phyloP scores from a whole-genome alignment of 2,797 vertebrate genomes.

The Acanthurus tractus region DNA sequence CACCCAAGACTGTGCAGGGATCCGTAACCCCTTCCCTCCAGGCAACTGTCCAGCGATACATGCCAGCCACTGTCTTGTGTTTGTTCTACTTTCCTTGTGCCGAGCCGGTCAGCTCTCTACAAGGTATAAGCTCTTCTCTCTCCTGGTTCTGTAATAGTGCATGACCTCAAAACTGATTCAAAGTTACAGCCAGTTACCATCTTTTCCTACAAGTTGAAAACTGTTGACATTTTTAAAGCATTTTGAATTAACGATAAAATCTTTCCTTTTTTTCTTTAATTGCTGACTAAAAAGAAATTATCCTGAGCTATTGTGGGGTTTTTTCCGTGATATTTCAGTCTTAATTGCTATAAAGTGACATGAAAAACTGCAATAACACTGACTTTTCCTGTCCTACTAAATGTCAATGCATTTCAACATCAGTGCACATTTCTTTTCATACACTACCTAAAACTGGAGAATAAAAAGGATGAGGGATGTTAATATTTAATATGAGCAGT shows the following conservation, averaged over 20 bases:
- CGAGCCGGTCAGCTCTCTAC: conserved; percentile 18
- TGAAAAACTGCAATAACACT: neutral
- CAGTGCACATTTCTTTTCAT: conserved; percentile 3
- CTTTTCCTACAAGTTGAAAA: conserved; percentile 34
- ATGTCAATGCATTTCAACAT: neutral
- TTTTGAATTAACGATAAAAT: too few relatives aligned
- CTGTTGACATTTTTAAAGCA: neutral
- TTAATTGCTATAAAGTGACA: neutral
- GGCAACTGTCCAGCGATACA: conserved; percentile 63
- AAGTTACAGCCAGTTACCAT: conserved; percentile 18
- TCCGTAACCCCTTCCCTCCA: conserved; percentile 59
- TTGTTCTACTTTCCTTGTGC: conserved; percentile 49
- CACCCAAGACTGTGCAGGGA: conserved; percentile 48
- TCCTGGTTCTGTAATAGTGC: conserved; percentile 21
- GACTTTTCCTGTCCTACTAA: neutral
- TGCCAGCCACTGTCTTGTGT: conserved; percentile 63
- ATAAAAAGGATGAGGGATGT: neutral
- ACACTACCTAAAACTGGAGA: neutral
- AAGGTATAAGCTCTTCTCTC: conserved; percentile 34
- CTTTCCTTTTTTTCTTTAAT: too few relatives aligned
- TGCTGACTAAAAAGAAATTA: too few relatives aligned
- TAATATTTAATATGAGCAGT: neutral
- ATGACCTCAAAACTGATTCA: conserved; percentile 44
- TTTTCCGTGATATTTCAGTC: neutral
- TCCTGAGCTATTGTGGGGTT: neutral